A percentile compares a stretch with the other conserved stretches of the same genome.
phyloP scores from a whole-genome alignment of 2,888 invertebrate genomes.

The Microctonus hyperodae region DNA sequence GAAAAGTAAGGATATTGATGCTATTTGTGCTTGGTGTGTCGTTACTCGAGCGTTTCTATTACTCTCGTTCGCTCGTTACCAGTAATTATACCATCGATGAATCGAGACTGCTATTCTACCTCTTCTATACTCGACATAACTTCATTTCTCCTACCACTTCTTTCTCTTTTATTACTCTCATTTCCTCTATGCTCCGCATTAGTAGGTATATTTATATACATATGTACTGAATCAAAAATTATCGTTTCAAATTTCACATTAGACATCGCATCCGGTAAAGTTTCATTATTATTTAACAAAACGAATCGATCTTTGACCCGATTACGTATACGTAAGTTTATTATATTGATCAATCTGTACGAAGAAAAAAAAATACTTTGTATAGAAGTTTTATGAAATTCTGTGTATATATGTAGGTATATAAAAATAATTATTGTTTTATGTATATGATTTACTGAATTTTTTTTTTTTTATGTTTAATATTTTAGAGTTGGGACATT shows the following conservation, averaged over 20 bases:
- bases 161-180: neutral
- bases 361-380: too few species aligned
- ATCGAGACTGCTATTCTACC: conserved; percentile 17
- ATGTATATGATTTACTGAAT: neutral
- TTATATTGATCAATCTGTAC: neutral
- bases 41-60: conserved; percentile 25
- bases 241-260: neutral
- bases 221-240: neutral
- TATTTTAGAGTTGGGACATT: too few species aligned
- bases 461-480: neutral
- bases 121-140: neutral
- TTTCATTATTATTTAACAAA: conserved; percentile 5
- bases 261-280: neutral
- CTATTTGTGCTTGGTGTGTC: conserved; percentile 20
- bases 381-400: too few species aligned
- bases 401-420: too few species aligned
- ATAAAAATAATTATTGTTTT: too few species aligned
- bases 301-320: conserved; percentile 19
- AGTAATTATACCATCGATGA: conserved; percentile 29
- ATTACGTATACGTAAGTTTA: neutral
- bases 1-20: conserved; percentile 9
- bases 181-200: conserved; percentile 5
- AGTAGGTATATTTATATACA: neutral
- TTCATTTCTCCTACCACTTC: neutral
- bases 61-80: conserved; percentile 29